A percentile compares a stretch with the other conserved stretches of the same genome.
Evolutionary conservation across 2,888 invertebrate genomes (phyloP).

Genomic region (Nomada hirtipes): DNA sequence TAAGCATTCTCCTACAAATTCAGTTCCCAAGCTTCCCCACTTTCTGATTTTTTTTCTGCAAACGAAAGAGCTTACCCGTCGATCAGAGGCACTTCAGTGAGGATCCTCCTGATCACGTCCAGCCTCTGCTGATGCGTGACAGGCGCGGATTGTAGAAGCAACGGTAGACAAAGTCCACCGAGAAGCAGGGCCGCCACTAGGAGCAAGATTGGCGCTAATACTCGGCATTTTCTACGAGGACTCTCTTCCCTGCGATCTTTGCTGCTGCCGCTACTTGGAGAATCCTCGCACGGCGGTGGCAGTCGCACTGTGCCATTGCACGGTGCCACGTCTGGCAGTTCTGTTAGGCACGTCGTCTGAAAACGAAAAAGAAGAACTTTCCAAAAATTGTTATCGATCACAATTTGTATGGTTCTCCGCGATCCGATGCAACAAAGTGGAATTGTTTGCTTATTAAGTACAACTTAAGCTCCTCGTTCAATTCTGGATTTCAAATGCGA

Average conservation of each 20-base stretch:
- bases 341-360: slow-evolving; percentile 85
- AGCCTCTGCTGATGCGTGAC: slow-evolving; percentile 87
- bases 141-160: slow-evolving; percentile 83
- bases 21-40: not conserved
- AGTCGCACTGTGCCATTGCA: slow-evolving; percentile 82
- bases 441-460: no score
- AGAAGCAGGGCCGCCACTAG: slow-evolving; percentile 80
- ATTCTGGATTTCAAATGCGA: no score
- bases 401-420: no score
- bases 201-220: slow-evolving; percentile 81
- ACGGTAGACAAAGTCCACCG: slow-evolving; percentile 83
- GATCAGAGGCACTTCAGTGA: slow-evolving; percentile 89
- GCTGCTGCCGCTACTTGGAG: slow-evolving; percentile 83
- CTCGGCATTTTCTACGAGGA: slow-evolving; percentile 81
- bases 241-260: slow-evolving; percentile 80
- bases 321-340: slow-evolving; percentile 84
- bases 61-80: slow-evolving; percentile 88
- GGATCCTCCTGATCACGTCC: slow-evolving; percentile 88
- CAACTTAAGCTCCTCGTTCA: no score
- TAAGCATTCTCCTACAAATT: not conserved
- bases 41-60: not conserved
- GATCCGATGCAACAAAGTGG: no score
- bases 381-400: not conserved
- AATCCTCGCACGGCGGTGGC: slow-evolving; percentile 82
- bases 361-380: slow-evolving; percentile 22